These are phyloP conservation scores for Aurelia aurita DNA, from an alignment of 30 jellyfish, hydroid and myxozoan species.

Conservation along the genomic window DNA sequence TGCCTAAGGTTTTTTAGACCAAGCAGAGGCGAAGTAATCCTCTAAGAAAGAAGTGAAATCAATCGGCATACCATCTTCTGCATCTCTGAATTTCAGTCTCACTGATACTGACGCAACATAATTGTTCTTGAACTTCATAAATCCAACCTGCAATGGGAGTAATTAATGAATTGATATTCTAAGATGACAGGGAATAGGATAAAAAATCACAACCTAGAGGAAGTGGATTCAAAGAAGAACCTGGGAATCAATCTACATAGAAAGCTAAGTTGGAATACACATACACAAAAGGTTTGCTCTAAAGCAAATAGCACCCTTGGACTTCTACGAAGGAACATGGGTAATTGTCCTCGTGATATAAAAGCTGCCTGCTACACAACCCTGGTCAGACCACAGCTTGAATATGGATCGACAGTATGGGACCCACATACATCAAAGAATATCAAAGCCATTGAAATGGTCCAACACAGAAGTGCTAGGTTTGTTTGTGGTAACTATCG, in stretches of 20 bases:
- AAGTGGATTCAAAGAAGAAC: neutral
- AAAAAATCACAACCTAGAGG: neutral
- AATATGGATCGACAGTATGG: no score
- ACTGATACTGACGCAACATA: slow-evolving; percentile 65
- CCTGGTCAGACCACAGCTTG: no score
- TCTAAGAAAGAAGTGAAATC: neutral
- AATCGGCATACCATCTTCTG: slow-evolving; percentile 2
- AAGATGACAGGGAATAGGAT: neutral
- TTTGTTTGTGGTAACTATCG: no score
- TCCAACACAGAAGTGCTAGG: no score
- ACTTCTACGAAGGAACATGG: no score
- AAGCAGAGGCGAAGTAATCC: neutral
- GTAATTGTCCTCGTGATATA: no score
- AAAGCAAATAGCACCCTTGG: no score
- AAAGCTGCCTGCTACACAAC: no score
- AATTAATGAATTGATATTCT: neutral
- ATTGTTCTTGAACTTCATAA: slow-evolving; percentile 60
- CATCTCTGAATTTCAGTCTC: slow-evolving; percentile 32
- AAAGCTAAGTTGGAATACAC: neutral
- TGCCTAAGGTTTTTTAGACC: no score
- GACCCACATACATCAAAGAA: no score
- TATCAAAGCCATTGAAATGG: no score
- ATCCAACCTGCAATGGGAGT: slow-evolving; percentile 48
- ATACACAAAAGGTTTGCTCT: neutral
- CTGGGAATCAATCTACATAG: neutral